These are phyloP conservation scores for Diorhabda elongata DNA, from an alignment of 1,140 invertebrate genomes.

Conservation along the genomic window DNA sequence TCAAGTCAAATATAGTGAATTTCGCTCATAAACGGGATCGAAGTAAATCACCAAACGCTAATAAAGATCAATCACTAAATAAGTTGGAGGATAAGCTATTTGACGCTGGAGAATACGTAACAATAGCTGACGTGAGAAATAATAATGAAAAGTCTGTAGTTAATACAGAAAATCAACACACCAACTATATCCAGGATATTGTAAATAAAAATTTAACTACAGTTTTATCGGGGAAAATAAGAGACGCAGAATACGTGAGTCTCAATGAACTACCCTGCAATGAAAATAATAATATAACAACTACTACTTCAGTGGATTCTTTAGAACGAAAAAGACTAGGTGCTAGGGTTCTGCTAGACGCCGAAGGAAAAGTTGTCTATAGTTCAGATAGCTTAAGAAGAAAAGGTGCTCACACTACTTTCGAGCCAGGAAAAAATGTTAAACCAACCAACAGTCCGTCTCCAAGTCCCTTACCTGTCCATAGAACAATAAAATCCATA, in stretches of 20 bases:
- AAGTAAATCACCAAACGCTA: constrained; percentile 45
- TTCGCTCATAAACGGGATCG: constrained; percentile 45
- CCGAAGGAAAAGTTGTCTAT: constrained; percentile 85
- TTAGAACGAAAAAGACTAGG: constrained; percentile 58
- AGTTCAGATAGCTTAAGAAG: constrained; percentile 81
- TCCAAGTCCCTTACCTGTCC: constrained; percentile 49
- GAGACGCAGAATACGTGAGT: constrained; percentile 73
- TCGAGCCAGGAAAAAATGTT: constrained; percentile 75
- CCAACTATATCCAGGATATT: constrained; percentile 51
- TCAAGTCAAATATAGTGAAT: constrained; percentile 58
- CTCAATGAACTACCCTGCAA: constrained; percentile 71
- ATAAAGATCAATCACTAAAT: constrained; percentile 13
- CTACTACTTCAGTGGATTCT: constrained; percentile 46
- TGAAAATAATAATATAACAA: constrained; percentile 46
- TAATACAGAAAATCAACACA: constrained; percentile 50
- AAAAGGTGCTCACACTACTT: constrained; percentile 77
- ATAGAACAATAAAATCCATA: constrained; percentile 43
- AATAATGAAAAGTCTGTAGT: constrained; percentile 59
- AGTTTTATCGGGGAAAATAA: constrained; percentile 53
- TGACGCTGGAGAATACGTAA: constrained; percentile 76
- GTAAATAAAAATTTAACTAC: constrained; percentile 54
- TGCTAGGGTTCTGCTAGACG: constrained; percentile 78
- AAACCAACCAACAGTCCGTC: constrained; percentile 48
- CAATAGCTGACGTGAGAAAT: constrained; percentile 75
- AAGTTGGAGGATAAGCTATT: constrained; percentile 18